Percentiles rank a stretch among this genome's conserved stretches.
Evolutionary conservation across 2,113 vertebrate species (phyloP).

Genomic region (Microtus oregoni): DNA sequence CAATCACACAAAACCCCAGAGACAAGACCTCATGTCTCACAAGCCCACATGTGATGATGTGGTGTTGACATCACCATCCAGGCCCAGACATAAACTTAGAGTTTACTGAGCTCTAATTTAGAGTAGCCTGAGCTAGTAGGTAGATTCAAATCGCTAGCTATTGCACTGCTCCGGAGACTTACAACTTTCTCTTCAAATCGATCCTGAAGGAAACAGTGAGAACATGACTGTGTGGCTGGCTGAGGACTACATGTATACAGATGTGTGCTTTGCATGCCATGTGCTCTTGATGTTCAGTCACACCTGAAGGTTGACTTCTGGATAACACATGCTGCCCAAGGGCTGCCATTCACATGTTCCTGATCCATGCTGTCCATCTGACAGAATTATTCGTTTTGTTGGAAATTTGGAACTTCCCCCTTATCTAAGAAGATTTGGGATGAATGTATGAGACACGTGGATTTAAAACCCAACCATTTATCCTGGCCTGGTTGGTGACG

Average conservation of each 20-base stretch:
- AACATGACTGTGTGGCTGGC: not conserved
- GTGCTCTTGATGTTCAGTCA: not conserved
- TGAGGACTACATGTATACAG: no score
- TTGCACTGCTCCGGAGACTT: not conserved
- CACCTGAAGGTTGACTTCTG: not conserved
- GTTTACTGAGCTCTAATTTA: no score
- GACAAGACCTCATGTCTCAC: conserved; percentile 76
- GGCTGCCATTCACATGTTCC: not conserved
- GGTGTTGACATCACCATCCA: conserved; percentile 60
- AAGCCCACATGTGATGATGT: conserved; percentile 64
- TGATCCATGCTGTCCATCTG: not conserved
- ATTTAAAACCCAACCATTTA: not conserved
- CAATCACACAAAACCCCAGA: conserved; percentile 68
- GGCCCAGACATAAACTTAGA: not conserved
- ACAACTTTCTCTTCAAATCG: not conserved
- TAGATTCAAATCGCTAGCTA: not conserved
- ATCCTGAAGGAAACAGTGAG: not conserved
- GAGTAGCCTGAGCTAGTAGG: not conserved
- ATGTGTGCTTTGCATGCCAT: not conserved
- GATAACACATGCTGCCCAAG: not conserved
- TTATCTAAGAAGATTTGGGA: not conserved
- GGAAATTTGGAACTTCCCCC: not conserved
- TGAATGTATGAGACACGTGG: not conserved
- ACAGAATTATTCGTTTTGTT: not conserved
- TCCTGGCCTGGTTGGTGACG: conserved; percentile 57